Conservation (phyloP, 2,113 vertebrate genomes). For the Heteronetta atricapilla region DNA sequence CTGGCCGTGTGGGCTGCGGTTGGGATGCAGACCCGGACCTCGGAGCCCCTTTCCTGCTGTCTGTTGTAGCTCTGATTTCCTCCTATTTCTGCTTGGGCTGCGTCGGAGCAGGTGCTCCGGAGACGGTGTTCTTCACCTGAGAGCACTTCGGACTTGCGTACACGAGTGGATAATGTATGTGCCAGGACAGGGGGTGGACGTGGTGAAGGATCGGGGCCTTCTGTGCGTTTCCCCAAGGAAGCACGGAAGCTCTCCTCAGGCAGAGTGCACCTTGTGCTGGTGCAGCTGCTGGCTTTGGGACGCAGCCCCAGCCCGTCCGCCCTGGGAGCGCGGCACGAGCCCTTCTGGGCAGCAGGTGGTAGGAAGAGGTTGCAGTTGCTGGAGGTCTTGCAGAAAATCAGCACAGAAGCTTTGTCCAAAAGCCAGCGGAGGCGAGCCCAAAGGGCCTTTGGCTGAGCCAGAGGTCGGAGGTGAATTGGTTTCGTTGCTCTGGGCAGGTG, state of each 20-base stretch:
- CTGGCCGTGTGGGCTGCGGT: too few species aligned
- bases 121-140: not conserved
- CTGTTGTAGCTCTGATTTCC: not conserved
- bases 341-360: not conserved
- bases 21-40: not conserved
- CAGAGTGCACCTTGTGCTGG: not conserved
- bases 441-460: not conserved
- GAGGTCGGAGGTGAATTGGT: not conserved
- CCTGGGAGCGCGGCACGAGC: not conserved
- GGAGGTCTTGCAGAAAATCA: not conserved
- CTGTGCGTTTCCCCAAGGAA: not conserved
- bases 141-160: rapidly evolving
- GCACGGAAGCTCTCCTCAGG: not conserved
- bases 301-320: rapidly evolving
- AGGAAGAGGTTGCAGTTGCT: not conserved
- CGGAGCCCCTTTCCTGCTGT: not conserved
- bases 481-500: not conserved
- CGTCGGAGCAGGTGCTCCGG: not conserved
- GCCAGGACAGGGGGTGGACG: not conserved
- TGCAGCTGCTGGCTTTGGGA: not conserved
- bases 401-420: not conserved
- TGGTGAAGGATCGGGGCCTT: not conserved
- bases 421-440: not conserved
- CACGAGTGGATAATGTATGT: rapidly evolving
- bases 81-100: not conserved